Evolutionary conservation across 2,113 vertebrate species (phyloP), one percentile per base, ranked within the genome.

Genomic region (Pseudopodoces humilis): DNA sequence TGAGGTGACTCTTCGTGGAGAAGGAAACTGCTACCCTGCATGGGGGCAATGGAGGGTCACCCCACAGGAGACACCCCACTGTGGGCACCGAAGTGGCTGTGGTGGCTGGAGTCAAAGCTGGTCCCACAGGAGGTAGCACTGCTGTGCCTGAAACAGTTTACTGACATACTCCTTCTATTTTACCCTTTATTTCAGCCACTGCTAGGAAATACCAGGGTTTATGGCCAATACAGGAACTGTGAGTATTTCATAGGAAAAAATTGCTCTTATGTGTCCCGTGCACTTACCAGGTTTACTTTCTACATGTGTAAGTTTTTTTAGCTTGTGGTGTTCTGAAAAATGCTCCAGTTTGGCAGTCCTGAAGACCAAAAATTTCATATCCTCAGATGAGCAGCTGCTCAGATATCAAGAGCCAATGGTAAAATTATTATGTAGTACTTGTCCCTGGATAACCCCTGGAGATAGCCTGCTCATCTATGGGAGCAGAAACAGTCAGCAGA

Each of bases 371-470:
- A 53, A n/a, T 69, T 56, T 91, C n/a, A 39, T 72, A 53, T 95
- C 55, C 50, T 33, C 25, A 46, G 49, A 72, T 4, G 13, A 89
- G 77, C 86, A 96, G 91, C 91, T 96, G 96, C 62, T 91, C 37
- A 72, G 47, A 78, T 71, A 70, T 44, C 41, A n/a, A 69, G 59
- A 93, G 92, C 88, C 60, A 94, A 44, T 39, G 35, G 47, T 72
- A 69, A 79, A 58, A 53, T 49, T 86, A 53, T 91, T 86, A 41
- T 25, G 49, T 30, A 71, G 68, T 50, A 35, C 74, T 94, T 90
- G 92, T 92, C 94, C 86, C 68, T 62, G 88, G 64, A 86, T 88
- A 90, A 90, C 77, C 89, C 43, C 86, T 86, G 71, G 74, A 87
- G 89, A 82, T 58, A 74, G 65, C 49, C 37, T 69, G 60, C 50